Evolutionary conservation across 2,888 invertebrate genomes (phyloP).

Genomic region (Acheta domesticus): DNA sequence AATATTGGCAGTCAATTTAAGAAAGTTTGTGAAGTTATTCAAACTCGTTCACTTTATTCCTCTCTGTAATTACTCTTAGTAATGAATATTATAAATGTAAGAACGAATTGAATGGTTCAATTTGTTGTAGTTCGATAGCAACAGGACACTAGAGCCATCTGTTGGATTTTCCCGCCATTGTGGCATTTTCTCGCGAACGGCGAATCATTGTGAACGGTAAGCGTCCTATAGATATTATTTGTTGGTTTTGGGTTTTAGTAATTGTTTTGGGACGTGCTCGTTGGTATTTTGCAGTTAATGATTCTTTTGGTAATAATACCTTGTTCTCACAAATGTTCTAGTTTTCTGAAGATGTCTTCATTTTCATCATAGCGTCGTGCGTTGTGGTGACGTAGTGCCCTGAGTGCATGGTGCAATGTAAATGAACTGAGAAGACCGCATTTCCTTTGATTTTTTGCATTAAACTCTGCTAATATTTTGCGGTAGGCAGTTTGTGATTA

Average conservation of each 20-base stretch:
- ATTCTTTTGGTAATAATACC: background rate
- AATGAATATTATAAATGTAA: too few relatives aligned
- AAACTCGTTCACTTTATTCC: too few relatives aligned
- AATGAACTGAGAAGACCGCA: background rate
- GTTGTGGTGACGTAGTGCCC: conserved; percentile 1
- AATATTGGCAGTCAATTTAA: too few relatives aligned
- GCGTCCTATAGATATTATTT: background rate
- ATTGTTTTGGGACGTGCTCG: too few relatives aligned
- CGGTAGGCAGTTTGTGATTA: background rate
- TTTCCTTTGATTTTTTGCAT: background rate
- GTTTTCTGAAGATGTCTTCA: background rate
- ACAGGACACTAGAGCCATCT: background rate
- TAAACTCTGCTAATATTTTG: background rate
- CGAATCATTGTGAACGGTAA: background rate
- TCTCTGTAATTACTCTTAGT: too few relatives aligned
- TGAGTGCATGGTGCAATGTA: conserved; percentile 4
- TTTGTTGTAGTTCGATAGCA: too few relatives aligned
- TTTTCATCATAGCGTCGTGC: background rate
- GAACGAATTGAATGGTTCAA: too few relatives aligned
- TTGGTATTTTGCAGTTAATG: too few relatives aligned
- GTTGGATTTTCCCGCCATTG: conserved; percentile 18
- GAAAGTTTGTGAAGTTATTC: too few relatives aligned
- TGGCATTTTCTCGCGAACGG: conserved; percentile 9
- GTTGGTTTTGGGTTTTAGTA: too few relatives aligned
- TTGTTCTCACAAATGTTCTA: background rate